These are phyloP conservation scores for Chelmon rostratus DNA, from an alignment of 2,797 vertebrate genomes.

Conservation along the genomic window DNA sequence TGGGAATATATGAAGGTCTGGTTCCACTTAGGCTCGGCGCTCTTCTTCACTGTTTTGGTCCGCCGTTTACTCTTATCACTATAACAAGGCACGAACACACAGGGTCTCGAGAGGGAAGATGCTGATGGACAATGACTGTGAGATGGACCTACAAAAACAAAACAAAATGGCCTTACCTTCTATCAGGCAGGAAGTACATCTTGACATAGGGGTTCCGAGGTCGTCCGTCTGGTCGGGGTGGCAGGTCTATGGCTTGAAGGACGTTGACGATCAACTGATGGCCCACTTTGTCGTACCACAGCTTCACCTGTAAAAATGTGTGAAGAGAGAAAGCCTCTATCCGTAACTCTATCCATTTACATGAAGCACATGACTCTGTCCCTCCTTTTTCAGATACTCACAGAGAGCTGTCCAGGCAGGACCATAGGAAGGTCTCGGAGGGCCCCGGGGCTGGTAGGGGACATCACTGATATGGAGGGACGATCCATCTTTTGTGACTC, in stretches of 20 bases:
- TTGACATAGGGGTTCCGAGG: slow-evolving; percentile 98
- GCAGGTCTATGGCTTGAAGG: slow-evolving; percentile 97
- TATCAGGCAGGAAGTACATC: slow-evolving; percentile 99
- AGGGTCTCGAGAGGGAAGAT: not conserved
- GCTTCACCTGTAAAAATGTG: slow-evolving; percentile 88
- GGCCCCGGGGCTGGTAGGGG: slow-evolving; percentile 96
- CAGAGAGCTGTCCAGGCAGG: slow-evolving; percentile 96
- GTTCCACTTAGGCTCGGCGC: slow-evolving; percentile 95
- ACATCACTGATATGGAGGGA: slow-evolving; percentile 98
- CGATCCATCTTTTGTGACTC: slow-evolving; percentile 99
- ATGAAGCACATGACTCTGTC: not conserved
- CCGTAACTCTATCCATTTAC: not conserved
- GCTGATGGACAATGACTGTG: not conserved
- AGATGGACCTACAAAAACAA: not conserved
- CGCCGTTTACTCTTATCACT: slow-evolving; percentile 97
- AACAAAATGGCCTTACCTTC: slow-evolving; percentile 86
- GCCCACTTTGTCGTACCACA: slow-evolving; percentile 99
- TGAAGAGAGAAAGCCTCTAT: not conserved
- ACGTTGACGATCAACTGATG: slow-evolving; percentile 99
- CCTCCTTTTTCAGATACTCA: slow-evolving; percentile 77
- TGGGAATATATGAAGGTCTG: slow-evolving; percentile 96
- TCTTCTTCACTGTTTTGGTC: slow-evolving; percentile 97
- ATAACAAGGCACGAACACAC: slow-evolving; percentile 17
- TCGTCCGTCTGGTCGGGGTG: slow-evolving; percentile 91
- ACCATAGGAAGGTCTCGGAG: slow-evolving; percentile 94